Evolutionary conservation across 2,113 vertebrate species (phyloP).

Genomic region (Podarcis raffonei): DNA sequence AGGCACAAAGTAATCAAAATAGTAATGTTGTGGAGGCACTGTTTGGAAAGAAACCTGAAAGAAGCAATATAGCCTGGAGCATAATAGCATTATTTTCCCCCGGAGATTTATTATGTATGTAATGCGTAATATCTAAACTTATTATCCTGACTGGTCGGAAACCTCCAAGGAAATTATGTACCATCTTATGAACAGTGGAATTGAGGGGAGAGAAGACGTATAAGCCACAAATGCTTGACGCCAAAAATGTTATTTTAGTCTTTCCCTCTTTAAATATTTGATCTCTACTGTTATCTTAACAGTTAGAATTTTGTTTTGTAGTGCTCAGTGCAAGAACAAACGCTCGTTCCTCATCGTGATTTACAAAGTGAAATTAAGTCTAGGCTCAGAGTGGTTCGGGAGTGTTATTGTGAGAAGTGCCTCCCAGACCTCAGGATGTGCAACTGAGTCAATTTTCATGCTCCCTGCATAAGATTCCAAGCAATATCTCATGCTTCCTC

Average conservation of each 20-base stretch:
- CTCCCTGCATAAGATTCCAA: background rate
- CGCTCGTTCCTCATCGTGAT: background rate
- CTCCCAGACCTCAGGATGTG: background rate
- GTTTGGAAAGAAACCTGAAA: slow-evolving; percentile 7
- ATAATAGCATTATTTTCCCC: slow-evolving; percentile 16
- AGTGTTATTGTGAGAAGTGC: background rate
- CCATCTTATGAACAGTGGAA: background rate
- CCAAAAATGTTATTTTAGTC: background rate
- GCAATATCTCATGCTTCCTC: background rate
- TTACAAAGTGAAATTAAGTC: background rate
- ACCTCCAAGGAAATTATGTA: slow-evolving; percentile 25
- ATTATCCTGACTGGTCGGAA: slow-evolving; percentile 26
- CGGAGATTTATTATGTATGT: slow-evolving; percentile 16
- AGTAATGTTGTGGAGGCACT: background rate
- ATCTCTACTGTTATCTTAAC: background rate
- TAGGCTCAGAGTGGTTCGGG: background rate
- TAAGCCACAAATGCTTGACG: background rate
- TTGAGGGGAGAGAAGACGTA: background rate
- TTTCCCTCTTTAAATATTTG: slow-evolving; percentile 10
- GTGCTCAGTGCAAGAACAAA: background rate
- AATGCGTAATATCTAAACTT: background rate
- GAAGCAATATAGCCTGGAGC: slow-evolving; percentile 32
- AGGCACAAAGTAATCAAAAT: slow-evolving; percentile 36
- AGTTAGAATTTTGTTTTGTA: slow-evolving; percentile 7
- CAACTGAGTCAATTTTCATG: background rate